Evolutionary conservation across 1,140 invertebrate genomes (phyloP).

Genomic region (Geopemphigus sp.): DNA sequence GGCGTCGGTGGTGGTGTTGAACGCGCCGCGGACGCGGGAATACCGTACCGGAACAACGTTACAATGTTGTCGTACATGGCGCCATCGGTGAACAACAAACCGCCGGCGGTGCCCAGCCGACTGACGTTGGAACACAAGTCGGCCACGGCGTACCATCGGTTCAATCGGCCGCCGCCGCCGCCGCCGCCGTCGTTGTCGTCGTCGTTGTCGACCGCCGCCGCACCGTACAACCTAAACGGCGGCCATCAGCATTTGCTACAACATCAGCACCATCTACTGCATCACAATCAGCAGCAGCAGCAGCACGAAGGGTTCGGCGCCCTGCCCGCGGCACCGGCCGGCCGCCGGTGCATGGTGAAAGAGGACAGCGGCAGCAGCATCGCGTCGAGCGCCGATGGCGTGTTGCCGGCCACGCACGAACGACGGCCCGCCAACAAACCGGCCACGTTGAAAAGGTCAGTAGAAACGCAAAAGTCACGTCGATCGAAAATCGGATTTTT

Average conservation of each 20-base stretch:
- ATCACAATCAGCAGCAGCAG: neutral
- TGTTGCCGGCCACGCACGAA: slow-evolving; percentile 37
- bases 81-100: slow-evolving; percentile 65
- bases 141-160: slow-evolving; percentile 54
- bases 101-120: slow-evolving; percentile 60
- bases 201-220: too few species aligned
- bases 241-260: too few species aligned
- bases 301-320: slow-evolving; percentile 50
- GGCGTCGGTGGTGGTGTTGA: neutral
- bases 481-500: too few species aligned
- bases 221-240: too few species aligned
- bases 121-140: slow-evolving; percentile 49
- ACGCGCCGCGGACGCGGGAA: neutral
- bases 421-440: slow-evolving; percentile 50
- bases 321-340: slow-evolving; percentile 37
- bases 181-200: too few species aligned
- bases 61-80: slow-evolving; percentile 67
- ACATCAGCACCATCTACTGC: too few species aligned
- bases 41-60: neutral
- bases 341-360: slow-evolving; percentile 35
- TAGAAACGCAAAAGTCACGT: neutral
- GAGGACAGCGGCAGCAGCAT: slow-evolving; percentile 41
- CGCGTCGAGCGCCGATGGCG: slow-evolving; percentile 41
- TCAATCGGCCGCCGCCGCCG: slow-evolving; percentile 56
- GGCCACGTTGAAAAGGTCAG: slow-evolving; percentile 32